A percentile compares a stretch with the other conserved stretches of the same genome.
Conservation (phyloP, 1,140 invertebrate species). For the Brachystomella parvula region DNA sequence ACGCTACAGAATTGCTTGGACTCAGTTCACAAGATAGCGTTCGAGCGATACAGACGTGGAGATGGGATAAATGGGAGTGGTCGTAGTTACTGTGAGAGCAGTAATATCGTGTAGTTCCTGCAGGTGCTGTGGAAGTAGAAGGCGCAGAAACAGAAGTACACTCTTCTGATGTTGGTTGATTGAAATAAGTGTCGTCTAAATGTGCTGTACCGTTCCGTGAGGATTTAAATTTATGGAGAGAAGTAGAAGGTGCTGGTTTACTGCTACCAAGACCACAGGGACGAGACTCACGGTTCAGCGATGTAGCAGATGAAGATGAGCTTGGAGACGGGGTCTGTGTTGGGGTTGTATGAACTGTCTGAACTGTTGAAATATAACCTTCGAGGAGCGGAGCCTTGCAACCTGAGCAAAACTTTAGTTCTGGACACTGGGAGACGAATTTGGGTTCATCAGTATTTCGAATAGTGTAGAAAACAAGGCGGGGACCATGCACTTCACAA, state of each 20-base stretch:
- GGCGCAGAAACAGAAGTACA: neutral
- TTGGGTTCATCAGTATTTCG: slow-evolving; percentile 36
- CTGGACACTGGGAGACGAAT: slow-evolving; percentile 36
- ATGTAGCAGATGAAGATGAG: slow-evolving; percentile 5
- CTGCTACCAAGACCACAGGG: neutral
- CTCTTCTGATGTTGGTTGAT: neutral
- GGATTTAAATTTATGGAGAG: slow-evolving; percentile 3
- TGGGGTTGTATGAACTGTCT: slow-evolving; percentile 32
- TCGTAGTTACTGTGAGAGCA: slow-evolving; percentile 37
- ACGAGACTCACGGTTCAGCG: slow-evolving; percentile 4
- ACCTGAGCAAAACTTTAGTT: slow-evolving; percentile 36
- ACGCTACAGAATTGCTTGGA: slow-evolving; percentile 35
- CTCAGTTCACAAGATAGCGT: slow-evolving; percentile 36
- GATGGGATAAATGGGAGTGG: slow-evolving; percentile 34
- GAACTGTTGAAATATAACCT: slow-evolving; percentile 37
- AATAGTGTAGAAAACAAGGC: slow-evolving; percentile 38
- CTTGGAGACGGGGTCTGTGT: slow-evolving; percentile 19
- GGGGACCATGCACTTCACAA: slow-evolving; percentile 37
- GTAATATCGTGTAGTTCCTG: slow-evolving; percentile 31
- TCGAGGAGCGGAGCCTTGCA: slow-evolving; percentile 36
- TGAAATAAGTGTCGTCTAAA: neutral
- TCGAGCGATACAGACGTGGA: slow-evolving; percentile 33
- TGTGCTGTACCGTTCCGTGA: neutral
- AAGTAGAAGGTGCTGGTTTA: slow-evolving; percentile 10
- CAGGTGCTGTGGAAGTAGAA: slow-evolving; percentile 3